Conservation (phyloP, 1,140 invertebrate genomes). For the Aethina tumida region DNA sequence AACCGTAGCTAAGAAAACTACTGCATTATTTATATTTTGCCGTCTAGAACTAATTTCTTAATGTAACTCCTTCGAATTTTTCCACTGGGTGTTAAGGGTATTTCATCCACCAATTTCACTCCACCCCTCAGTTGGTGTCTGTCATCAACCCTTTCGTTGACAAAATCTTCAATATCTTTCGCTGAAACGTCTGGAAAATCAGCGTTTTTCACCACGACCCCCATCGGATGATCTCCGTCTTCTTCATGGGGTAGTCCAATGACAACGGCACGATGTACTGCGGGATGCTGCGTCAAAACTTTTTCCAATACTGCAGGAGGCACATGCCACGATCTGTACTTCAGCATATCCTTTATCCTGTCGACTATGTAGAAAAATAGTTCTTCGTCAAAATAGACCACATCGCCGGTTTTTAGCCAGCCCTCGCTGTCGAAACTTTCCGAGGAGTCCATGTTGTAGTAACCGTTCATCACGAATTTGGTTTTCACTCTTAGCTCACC, state of each 20-base stretch:
- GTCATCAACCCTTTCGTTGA: slow-evolving; percentile 33
- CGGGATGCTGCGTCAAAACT: slow-evolving; percentile 50
- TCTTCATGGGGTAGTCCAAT: slow-evolving; percentile 52
- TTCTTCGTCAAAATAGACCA: slow-evolving; percentile 56
- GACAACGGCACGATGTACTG: slow-evolving; percentile 55
- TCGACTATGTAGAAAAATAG: slow-evolving; percentile 56
- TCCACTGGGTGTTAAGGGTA: slow-evolving; percentile 46
- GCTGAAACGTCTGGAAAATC: slow-evolving; percentile 30
- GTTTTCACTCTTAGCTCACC: slow-evolving; percentile 49
- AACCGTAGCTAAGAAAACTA: too few species aligned
- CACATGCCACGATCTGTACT: slow-evolving; percentile 41
- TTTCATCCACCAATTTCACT: slow-evolving; percentile 36
- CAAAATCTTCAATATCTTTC: slow-evolving; percentile 39
- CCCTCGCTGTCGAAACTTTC: slow-evolving; percentile 47
- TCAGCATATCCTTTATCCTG: slow-evolving; percentile 65
- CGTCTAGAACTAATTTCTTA: slow-evolving; percentile 15
- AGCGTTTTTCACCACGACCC: slow-evolving; percentile 44
- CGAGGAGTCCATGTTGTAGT: slow-evolving; percentile 35
- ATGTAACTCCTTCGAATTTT: slow-evolving; percentile 37
- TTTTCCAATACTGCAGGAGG: slow-evolving; percentile 48
- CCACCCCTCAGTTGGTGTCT: slow-evolving; percentile 33
- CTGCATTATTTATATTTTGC: slow-evolving; percentile 15
- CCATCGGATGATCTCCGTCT: slow-evolving; percentile 54
- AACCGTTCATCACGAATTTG: slow-evolving; percentile 43
- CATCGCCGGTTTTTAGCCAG: slow-evolving; percentile 58